Conservation (phyloP, 2,113 vertebrate species). For the Eublepharis macularius region DNA sequence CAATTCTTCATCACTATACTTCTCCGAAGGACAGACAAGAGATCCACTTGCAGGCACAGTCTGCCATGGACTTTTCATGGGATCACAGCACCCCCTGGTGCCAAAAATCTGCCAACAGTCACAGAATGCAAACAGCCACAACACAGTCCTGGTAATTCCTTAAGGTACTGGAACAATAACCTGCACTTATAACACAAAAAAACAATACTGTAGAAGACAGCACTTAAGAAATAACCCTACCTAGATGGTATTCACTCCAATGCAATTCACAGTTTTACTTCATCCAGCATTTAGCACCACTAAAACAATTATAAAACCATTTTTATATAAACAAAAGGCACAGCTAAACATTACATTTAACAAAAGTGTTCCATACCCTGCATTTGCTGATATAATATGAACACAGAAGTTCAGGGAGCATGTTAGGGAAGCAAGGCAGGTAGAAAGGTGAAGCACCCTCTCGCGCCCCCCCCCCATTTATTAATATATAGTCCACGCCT, state of each 20-base stretch:
- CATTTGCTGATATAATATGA: background rate
- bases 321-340: background rate
- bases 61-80: conserved; percentile 55
- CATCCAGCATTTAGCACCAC: background rate
- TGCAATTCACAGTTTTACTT: background rate
- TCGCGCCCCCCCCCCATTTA: no score
- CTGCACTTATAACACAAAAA: background rate
- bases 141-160: rapidly evolving
- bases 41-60: conserved; percentile 4
- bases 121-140: background rate
- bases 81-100: conserved; percentile 90
- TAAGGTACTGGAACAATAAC: background rate
- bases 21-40: conserved; percentile 19
- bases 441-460: no score
- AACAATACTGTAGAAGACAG: conserved; percentile 3
- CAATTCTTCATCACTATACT: no score
- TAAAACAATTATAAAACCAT: background rate
- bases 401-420: no score
- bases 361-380: background rate
- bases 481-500: no score
- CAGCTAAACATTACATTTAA: background rate
- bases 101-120: conserved; percentile 39
- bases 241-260: background rate
- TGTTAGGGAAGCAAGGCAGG: background rate
- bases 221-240: background rate